phyloP scores from a whole-genome alignment of 1,140 invertebrate genomes.

The Cardiocondyla obscurior region DNA sequence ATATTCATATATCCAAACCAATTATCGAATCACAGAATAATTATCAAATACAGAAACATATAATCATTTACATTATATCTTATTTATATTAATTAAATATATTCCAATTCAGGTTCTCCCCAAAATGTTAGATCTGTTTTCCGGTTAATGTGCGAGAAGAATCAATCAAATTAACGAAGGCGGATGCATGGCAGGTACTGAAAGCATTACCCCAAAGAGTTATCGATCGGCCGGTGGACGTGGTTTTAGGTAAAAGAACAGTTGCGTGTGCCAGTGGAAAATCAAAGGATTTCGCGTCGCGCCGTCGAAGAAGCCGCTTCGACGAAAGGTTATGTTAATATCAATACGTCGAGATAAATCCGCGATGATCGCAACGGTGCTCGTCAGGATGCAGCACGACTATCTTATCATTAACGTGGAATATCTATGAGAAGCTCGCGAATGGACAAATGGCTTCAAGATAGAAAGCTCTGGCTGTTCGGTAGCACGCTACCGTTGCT shows the following conservation, averaged over 20 bases:
- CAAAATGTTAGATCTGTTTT: neutral
- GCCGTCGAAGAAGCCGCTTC: neutral
- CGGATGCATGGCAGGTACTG: neutral
- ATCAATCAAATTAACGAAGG: slow-evolving; percentile 18
- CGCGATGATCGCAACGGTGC: neutral
- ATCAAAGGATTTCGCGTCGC: neutral
- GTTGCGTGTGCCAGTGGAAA: neutral
- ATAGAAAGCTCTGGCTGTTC: slow-evolving; percentile 93
- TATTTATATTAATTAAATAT: slow-evolving; percentile 3
- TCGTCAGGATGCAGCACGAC: slow-evolving; percentile 13
- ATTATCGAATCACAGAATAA: neutral
- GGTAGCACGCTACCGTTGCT: slow-evolving; percentile 92
- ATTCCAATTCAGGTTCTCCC: neutral
- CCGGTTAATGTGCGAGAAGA: neutral
- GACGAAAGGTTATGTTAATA: slow-evolving; percentile 42
- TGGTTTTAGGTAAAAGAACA: slow-evolving; percentile 38
- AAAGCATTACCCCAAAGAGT: slow-evolving; percentile 17
- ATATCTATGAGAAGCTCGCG: slow-evolving; percentile 76
- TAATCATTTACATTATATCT: too few species aligned
- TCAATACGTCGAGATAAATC: slow-evolving; percentile 18
- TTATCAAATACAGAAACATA: neutral
- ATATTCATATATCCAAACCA: neutral
- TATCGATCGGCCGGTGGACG: slow-evolving; percentile 38
- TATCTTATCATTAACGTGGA: slow-evolving; percentile 17
- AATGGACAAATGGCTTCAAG: slow-evolving; percentile 95